Percentiles rank a stretch among this genome's conserved stretches.
These are phyloP conservation scores for Dufourea novaeangliae DNA, from an alignment of 1,140 invertebrate genomes.

Conservation along the genomic window DNA sequence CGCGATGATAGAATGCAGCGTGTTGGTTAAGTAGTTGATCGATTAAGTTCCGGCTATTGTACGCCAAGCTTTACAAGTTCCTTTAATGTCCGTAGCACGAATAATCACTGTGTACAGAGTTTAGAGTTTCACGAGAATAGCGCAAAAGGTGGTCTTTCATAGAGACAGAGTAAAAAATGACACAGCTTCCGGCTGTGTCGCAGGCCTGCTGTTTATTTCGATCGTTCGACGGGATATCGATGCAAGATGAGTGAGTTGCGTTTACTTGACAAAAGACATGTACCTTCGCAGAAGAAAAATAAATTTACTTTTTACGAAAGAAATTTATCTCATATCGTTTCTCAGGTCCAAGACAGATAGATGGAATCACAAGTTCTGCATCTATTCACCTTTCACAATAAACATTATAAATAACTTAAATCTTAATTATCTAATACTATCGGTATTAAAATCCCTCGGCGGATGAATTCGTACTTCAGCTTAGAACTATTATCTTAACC, in stretches of 20 bases:
- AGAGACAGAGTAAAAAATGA: not conserved
- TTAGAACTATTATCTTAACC: no score
- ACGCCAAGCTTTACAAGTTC: slow-evolving; percentile 34
- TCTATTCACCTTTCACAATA: no score
- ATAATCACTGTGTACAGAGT: slow-evolving; percentile 4
- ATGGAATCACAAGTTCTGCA: no score
- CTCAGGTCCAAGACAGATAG: no score
- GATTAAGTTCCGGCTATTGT: not conserved
- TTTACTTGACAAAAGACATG: slow-evolving; percentile 23
- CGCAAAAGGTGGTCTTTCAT: slow-evolving; percentile 10
- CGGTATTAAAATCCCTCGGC: no score
- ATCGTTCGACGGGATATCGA: not conserved
- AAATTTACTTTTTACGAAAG: slow-evolving; percentile 47
- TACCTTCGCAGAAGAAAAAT: slow-evolving; percentile 31
- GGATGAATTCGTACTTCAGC: no score
- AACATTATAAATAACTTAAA: no score
- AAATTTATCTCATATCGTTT: no score
- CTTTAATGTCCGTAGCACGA: slow-evolving; percentile 37
- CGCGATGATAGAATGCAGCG: not conserved
- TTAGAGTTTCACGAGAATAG: not conserved
- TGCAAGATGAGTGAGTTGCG: not conserved
- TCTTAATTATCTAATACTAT: no score
- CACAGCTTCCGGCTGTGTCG: not conserved
- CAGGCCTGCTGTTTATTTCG: not conserved
- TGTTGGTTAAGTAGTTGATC: not conserved